Base-by-base conservation (phyloP, 2,888 invertebrate genomes). In the Rhabditoides inermis region DNA sequence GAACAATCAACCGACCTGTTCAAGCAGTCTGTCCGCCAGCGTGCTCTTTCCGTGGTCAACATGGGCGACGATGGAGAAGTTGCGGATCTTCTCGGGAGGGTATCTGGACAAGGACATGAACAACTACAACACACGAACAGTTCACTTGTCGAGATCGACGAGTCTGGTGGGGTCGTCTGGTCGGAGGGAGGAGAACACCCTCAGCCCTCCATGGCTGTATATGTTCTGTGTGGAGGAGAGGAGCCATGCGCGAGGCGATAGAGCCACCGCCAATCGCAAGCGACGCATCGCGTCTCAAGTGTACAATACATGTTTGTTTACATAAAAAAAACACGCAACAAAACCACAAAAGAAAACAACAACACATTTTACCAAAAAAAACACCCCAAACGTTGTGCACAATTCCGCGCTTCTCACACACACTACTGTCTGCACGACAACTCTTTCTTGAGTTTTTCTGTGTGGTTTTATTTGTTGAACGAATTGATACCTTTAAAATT, bases 11-110 rank as follows among this genome's bases (percentile, higher is more conserved):
- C 91, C 92, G 20, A 92, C 90, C 50, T 87, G 79, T 83, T 95
- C 94, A 15, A 98, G 78, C n/a, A 98, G 78, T 51, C 95, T 82
- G 77, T 98, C 95, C 1, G 95, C 92, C 53, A 98, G 79, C 0
- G 95, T 98, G 78, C 90, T 90, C 81, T 98, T 98, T 0, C 95
- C 95, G 81, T 95, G 95, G 78, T 98, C 95, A 1, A 98, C 88
- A 79, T 98, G 95, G n/a, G 95, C 95, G 59, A 98, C 90, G 71
- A 98, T 94, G 78, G 91, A 59, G 42, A 92, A 92, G 78, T 94
- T 94, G 53, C 92, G 82, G 40, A 91, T 89, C 54, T 68, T 73
- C 20, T 73, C 70, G 15, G 68, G 66, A 2, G 65, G 50, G 41
- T 55, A 54, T 25, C 42, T 18, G 5, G 49, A 36, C 15, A 54